Percentiles rank a stretch among this genome's conserved stretches.
phyloP scores from a whole-genome alignment of 2,888 invertebrate species.

The Acanthoscelides obtectus region DNA sequence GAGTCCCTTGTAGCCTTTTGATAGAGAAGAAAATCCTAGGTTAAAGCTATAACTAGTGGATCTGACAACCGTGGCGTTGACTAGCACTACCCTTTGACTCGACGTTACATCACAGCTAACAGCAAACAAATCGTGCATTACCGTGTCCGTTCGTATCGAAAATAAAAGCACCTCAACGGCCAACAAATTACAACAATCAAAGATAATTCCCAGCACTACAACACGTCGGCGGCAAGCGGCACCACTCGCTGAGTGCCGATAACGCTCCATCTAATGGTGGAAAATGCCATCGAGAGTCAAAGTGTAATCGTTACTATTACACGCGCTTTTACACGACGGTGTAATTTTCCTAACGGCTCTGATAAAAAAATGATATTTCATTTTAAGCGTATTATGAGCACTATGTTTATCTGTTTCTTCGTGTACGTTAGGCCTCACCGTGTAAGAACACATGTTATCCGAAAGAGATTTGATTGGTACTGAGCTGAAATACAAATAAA shows the following conservation, averaged over 20 bases:
- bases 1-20: too few relatives aligned
- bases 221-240: background rate
- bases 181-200: background rate
- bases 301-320: background rate
- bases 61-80: background rate
- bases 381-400: background rate
- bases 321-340: background rate
- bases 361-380: background rate
- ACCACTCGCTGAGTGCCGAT: background rate
- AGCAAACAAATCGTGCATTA: background rate
- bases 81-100: background rate
- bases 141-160: background rate
- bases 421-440: background rate
- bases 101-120: background rate
- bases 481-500: too few relatives aligned
- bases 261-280: background rate
- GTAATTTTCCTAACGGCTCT: background rate
- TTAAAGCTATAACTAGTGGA: background rate
- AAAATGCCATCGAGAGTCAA: background rate
- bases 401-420: background rate
- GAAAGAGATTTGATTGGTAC: too few relatives aligned
- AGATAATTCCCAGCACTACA: background rate
- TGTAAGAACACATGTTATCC: too few relatives aligned
- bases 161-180: background rate
- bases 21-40: too few relatives aligned